Percentiles rank a stretch among this genome's conserved stretches.
Conservation (phyloP, 2,113 vertebrate species). For the Tachuris rubrigastra region DNA sequence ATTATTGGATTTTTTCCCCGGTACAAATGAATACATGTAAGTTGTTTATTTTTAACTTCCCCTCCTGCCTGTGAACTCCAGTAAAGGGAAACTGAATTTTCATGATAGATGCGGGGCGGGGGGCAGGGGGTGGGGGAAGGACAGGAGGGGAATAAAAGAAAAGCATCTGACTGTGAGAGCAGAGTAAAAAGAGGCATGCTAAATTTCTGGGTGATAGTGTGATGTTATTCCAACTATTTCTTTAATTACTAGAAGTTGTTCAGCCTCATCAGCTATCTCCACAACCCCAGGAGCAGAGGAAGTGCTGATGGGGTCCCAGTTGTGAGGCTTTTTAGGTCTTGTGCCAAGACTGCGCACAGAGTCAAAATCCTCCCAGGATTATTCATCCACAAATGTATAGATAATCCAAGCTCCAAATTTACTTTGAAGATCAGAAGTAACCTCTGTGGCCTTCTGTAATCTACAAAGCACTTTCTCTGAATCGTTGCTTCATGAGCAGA, state of each 20-base stretch:
- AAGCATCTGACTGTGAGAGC: not conserved
- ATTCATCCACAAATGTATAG: not conserved
- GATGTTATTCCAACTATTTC: constrained; percentile 45
- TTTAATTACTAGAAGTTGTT: constrained; percentile 32
- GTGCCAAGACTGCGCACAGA: rapidly evolving
- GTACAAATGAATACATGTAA: not conserved
- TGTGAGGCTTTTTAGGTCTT: not conserved
- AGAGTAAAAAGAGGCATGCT: not conserved
- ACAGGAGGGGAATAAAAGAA: not conserved
- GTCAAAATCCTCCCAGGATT: not conserved
- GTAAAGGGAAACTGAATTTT: constrained; percentile 18
- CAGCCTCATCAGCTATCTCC: constrained; percentile 4
- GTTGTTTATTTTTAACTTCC: constrained; percentile 32
- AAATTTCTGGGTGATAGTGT: not conserved
- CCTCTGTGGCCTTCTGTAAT: not conserved
- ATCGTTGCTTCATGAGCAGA: not conserved
- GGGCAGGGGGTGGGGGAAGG: not conserved
- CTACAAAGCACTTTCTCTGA: not conserved
- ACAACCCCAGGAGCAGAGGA: not conserved
- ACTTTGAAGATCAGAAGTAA: constrained; percentile 16
- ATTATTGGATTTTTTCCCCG: not conserved
- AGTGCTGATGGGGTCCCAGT: not conserved
- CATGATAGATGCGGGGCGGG: not conserved
- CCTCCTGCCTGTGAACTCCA: not conserved
- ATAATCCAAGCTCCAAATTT: not conserved